Percentiles rank a stretch among this genome's conserved stretches.
Evolutionary conservation across 2,797 vertebrate species (phyloP).

Genomic region (Darevskia nairensis): DNA sequence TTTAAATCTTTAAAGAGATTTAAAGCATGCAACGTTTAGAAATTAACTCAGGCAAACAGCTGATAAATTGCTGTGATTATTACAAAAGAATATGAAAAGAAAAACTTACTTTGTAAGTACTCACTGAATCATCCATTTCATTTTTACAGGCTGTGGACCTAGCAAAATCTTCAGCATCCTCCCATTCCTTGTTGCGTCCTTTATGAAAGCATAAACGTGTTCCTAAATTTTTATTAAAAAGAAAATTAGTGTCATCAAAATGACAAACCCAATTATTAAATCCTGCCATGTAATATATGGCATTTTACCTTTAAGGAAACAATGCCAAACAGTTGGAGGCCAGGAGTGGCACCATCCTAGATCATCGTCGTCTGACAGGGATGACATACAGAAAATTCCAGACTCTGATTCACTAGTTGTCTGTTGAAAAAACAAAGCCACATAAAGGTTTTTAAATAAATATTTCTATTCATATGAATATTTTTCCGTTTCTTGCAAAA

Average conservation of each 20-base stretch:
- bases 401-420: conserved; percentile 96
- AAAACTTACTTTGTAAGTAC: conserved; percentile 76
- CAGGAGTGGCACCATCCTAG: conserved; percentile 99
- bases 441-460: neutral
- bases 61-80: neutral
- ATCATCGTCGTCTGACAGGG: conserved; percentile 97
- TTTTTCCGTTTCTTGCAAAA: neutral
- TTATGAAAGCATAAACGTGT: conserved; percentile 96
- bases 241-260: neutral
- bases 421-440: conserved; percentile 75
- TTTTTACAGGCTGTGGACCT: conserved; percentile 88
- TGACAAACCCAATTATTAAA: conserved; percentile 1
- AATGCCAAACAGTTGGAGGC: conserved; percentile 97
- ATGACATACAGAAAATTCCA: conserved; percentile 96
- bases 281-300: neutral
- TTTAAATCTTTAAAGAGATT: neutral
- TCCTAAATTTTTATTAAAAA: conserved; percentile 77
- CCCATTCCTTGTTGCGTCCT: conserved; percentile 92
- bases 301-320: conserved; percentile 95
- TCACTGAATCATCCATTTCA: conserved; percentile 78
- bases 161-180: conserved; percentile 92
- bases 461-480: neutral
- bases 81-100: neutral
- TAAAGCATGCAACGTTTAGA: neutral
- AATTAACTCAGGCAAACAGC: neutral